Conservation (phyloP, 2,888 invertebrate genomes). For the Cantharis flavilabris region DNA sequence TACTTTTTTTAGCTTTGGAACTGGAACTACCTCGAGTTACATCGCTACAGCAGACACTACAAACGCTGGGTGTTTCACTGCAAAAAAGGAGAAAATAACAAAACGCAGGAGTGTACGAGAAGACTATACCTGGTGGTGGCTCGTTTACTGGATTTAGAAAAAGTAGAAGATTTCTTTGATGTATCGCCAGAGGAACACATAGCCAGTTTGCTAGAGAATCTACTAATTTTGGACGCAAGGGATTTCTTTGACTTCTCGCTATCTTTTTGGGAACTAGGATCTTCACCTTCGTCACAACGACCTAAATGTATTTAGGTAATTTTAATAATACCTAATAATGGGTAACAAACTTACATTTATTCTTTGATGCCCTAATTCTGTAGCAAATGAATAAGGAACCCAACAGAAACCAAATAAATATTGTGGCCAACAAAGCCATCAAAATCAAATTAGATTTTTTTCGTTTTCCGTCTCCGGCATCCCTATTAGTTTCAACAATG, state of each 20-base stretch:
- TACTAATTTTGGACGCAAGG: neutral
- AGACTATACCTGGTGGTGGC: neutral
- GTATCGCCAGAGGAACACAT: neutral
- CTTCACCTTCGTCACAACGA: neutral
- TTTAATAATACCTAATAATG: neutral
- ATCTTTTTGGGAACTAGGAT: neutral
- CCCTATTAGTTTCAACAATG: slow-evolving; percentile 25
- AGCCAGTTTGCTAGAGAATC: neutral
- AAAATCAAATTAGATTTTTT: slow-evolving; percentile 36
- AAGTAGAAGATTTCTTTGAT: neutral
- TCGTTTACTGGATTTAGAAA: neutral
- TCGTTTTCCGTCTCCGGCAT: neutral
- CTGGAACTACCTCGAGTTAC: neutral
- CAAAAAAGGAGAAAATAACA: neutral
- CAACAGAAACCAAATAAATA: slow-evolving; percentile 51
- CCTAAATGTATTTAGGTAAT: neutral
- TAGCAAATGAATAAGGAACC: slow-evolving; percentile 52
- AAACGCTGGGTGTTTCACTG: neutral
- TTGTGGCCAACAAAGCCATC: slow-evolving; percentile 45
- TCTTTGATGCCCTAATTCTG: slow-evolving; percentile 17
- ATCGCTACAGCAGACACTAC: neutral
- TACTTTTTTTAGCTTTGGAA: neutral
- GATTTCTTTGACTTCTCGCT: neutral
- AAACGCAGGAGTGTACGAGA: neutral
- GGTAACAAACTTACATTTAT: neutral